Evolutionary conservation across 2,113 vertebrate species (phyloP).

Genomic region (Centropristis striata): DNA sequence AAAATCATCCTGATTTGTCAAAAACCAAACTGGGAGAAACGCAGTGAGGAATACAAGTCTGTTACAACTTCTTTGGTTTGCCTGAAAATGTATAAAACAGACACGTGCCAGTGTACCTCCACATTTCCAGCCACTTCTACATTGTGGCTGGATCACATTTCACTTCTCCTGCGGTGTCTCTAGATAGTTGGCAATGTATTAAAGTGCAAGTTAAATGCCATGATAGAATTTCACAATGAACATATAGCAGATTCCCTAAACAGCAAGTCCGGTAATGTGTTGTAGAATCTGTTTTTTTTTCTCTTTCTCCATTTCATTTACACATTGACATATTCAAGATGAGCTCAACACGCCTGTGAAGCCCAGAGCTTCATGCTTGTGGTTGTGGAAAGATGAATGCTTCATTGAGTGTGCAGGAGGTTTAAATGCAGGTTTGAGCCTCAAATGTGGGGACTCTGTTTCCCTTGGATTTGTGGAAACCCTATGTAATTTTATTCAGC

Average conservation of each 20-base stretch:
- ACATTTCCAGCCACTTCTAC: slow-evolving; percentile 42
- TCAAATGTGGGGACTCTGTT: slow-evolving; percentile 47
- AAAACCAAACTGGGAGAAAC: neutral
- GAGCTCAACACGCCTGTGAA: slow-evolving; percentile 30
- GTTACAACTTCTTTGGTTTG: neutral
- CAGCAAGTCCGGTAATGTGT: neutral
- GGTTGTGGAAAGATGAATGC: slow-evolving; percentile 73
- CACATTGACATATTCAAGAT: slow-evolving; percentile 44
- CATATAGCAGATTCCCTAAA: neutral
- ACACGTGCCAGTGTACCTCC: slow-evolving; percentile 16
- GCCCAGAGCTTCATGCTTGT: slow-evolving; percentile 54
- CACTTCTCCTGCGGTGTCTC: slow-evolving; percentile 26
- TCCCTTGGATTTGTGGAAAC: slow-evolving; percentile 54
- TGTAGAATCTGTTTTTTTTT: neutral
- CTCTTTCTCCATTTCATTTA: slow-evolving; percentile 16
- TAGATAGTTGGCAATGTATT: slow-evolving; percentile 20
- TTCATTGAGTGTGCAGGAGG: slow-evolving; percentile 64
- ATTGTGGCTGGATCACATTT: slow-evolving; percentile 49
- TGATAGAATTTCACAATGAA: slow-evolving; percentile 30
- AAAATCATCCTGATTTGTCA: neutral
- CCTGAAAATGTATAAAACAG: slow-evolving; percentile 11
- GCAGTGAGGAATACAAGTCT: neutral
- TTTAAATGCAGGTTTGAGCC: slow-evolving; percentile 61
- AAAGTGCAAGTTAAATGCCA: slow-evolving; percentile 30
- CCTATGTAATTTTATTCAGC: slow-evolving; percentile 25